Percentiles rank a stretch among this genome's conserved stretches.
phyloP scores from a whole-genome alignment of 2,888 invertebrate species.

The Andrena flavipes region DNA sequence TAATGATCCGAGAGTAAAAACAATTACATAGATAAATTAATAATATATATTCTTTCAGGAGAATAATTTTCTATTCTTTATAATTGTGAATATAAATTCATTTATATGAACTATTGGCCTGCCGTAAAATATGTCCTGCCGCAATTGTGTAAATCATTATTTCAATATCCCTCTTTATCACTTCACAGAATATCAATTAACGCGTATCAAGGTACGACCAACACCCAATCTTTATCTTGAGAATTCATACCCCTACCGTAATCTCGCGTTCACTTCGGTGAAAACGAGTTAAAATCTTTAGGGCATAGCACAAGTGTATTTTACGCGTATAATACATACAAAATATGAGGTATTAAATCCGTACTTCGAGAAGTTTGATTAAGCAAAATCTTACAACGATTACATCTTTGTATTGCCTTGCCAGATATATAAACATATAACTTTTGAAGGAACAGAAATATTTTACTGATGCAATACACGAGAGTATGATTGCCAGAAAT shows the following conservation, averaged over 20 bases:
- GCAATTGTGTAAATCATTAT: slow-evolving; percentile 57
- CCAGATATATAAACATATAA: slow-evolving; percentile 49
- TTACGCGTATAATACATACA: slow-evolving; percentile 57
- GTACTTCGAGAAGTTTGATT: slow-evolving; percentile 54
- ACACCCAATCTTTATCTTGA: slow-evolving; percentile 46
- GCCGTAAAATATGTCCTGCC: slow-evolving; percentile 32
- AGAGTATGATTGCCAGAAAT: slow-evolving; percentile 64
- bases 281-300: slow-evolving; percentile 44
- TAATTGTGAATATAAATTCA: slow-evolving; percentile 26
- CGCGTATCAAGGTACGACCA: slow-evolving; percentile 52
- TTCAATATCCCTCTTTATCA: slow-evolving; percentile 70
- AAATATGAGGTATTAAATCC: slow-evolving; percentile 67
- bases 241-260: slow-evolving; percentile 32
- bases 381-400: slow-evolving; percentile 64
- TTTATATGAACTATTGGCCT: not conserved
- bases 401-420: slow-evolving; percentile 66
- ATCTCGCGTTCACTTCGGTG: slow-evolving; percentile 26
- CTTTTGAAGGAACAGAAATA: slow-evolving; percentile 49
- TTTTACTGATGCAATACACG: slow-evolving; percentile 55
- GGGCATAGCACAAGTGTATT: slow-evolving; percentile 52
- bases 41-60: slow-evolving; percentile 4
- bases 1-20: slow-evolving; percentile 9
- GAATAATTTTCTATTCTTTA: slow-evolving; percentile 16
- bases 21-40: slow-evolving; percentile 18
- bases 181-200: slow-evolving; percentile 61